Evolutionary conservation across 2,113 vertebrate species (phyloP), one percentile per base, ranked within the genome.

Genomic region (Manacus vitellinus): DNA sequence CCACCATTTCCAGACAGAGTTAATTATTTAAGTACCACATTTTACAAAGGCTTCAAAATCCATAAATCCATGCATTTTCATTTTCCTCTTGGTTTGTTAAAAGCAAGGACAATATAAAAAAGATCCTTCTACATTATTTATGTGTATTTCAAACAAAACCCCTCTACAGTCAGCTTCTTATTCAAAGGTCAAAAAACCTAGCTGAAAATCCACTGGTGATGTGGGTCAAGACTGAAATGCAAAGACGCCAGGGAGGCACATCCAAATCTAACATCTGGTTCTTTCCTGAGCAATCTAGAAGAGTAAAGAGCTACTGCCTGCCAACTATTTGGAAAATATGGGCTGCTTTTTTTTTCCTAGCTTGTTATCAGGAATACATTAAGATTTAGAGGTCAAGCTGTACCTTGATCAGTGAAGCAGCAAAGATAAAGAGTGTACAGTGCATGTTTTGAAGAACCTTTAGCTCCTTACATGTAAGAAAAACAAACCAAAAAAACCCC

Each of bases 11-110:
- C 44, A 96, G 74, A 85, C 3, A 2, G n/a, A 74, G 61, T 84
- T 86, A 91, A 91, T 63, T 92, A 88, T 35, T 93, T 70, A 96
- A 88, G 43, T 54, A 85, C 54, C 31, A 73, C 28, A 59, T 37
- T 54, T 81, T n/a, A 89, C 37, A 39, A 70, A 41, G 12, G 12
- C 46, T 89, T 28, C 2, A 3, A 80, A 89, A 91, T 24, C 12
- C 70, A 79, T 73, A 68, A 83, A 76, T 54, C 55, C 31, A 54
- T 49, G 31, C 9, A 51, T 75, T 56, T 77, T 30, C 23, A 8
- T 92, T 88, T 85, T 74, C 86, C 12, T 93, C 4, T 0, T 70
- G 3, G 20, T 37, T 90, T 44, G 27, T 84, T 88, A 80, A 68
- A 89, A 88, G n/a, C 9, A 15, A 81, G 33, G 30, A 71, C 21